These are phyloP conservation scores for Sciaenops ocellatus DNA, from an alignment of 2,797 vertebrate genomes.

Conservation along the genomic window DNA sequence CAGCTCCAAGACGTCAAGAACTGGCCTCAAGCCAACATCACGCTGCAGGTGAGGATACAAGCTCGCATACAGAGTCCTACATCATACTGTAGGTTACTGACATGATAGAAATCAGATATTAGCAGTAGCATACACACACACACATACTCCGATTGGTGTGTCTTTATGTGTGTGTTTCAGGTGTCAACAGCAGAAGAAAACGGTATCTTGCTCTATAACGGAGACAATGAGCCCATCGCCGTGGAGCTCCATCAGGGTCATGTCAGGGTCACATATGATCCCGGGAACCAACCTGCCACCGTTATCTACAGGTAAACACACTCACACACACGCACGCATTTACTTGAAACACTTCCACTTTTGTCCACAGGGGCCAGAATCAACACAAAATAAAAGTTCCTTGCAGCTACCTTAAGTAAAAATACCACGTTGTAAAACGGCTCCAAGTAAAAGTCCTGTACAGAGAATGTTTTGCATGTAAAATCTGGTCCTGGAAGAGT, in stretches of 20 bases:
- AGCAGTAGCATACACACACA: background rate
- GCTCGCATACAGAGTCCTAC: background rate
- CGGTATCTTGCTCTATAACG: constrained; percentile 94
- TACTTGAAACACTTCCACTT: no score
- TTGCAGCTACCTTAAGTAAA: no score
- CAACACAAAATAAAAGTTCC: no score
- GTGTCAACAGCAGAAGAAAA: constrained; percentile 99
- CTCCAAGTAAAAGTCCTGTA: no score
- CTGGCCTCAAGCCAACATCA: constrained; percentile 97
- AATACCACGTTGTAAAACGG: no score
- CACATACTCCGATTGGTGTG: background rate
- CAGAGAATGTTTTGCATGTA: no score
- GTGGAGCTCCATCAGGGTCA: constrained; percentile 96
- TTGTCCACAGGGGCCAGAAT: no score
- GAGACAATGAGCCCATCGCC: constrained; percentile 94
- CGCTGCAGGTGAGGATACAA: constrained; percentile 88
- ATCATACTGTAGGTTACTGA: background rate
- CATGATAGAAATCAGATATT: background rate
- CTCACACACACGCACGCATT: constrained; percentile 23
- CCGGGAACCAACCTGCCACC: constrained; percentile 92
- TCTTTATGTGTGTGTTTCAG: constrained; percentile 72
- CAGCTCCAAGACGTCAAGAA: constrained; percentile 95
- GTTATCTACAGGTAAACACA: constrained; percentile 93
- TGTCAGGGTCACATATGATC: constrained; percentile 95
- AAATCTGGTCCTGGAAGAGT: no score